phyloP scores from a whole-genome alignment of 2,113 vertebrate species.

The Callaeas wilsoni region DNA sequence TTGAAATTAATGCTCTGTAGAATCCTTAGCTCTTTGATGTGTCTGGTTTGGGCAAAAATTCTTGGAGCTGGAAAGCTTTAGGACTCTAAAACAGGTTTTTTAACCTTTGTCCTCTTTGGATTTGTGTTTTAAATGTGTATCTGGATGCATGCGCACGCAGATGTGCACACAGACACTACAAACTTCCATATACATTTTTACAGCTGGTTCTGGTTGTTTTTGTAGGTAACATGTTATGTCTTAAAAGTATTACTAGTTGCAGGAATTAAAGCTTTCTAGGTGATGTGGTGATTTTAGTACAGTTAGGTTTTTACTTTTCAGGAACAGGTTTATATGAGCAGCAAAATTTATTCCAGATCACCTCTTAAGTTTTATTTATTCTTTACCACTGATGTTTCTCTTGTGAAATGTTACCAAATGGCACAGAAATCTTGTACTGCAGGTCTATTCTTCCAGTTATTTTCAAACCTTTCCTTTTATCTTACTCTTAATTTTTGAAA shows the following conservation, averaged over 20 bases:
- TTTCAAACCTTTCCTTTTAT: background rate
- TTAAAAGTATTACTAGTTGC: background rate
- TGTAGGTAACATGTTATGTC: background rate
- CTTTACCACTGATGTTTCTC: background rate
- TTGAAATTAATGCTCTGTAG: background rate
- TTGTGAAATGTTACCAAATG: background rate
- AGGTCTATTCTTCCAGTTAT: background rate
- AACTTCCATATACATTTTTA: background rate
- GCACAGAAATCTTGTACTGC: background rate
- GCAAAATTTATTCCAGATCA: background rate
- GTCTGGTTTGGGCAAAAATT: background rate
- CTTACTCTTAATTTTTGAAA: background rate
- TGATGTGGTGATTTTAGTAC: background rate
- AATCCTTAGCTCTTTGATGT: background rate
- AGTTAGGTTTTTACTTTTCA: background rate
- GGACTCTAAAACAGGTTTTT: background rate
- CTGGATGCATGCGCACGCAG: background rate
- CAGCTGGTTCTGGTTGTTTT: background rate
- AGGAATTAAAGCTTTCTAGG: background rate
- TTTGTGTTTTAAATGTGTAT: background rate
- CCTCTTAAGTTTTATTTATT: background rate
- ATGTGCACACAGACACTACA: background rate
- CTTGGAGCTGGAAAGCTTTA: background rate
- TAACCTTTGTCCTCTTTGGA: background rate
- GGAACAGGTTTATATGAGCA: background rate